A percentile compares a stretch with the other conserved stretches of the same genome.
Conservation (phyloP, 2,888 invertebrate genomes). For the Allolobophora icterica region DNA sequence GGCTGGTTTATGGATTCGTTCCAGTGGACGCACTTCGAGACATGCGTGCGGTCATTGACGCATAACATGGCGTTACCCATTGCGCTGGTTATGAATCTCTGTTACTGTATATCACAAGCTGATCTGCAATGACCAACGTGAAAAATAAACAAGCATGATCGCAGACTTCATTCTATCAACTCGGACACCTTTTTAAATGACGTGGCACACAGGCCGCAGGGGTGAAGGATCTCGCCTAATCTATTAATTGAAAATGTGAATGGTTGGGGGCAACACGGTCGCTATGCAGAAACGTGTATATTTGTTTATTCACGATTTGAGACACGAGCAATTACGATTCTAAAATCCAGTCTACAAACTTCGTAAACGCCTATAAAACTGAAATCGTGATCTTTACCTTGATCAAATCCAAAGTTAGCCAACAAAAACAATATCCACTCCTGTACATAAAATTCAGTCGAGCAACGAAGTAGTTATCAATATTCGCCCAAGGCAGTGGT, state of each 20-base stretch:
- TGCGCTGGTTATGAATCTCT: background rate
- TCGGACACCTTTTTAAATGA: too few species aligned
- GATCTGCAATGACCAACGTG: background rate
- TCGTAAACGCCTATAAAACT: background rate
- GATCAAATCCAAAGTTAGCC: background rate
- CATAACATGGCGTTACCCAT: conserved; percentile 35
- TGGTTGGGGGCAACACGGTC: too few species aligned
- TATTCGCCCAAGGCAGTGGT: background rate
- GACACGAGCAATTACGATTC: background rate
- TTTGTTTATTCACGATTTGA: too few species aligned
- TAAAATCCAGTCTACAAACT: background rate
- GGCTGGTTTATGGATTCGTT: conserved; percentile 39
- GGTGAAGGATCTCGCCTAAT: too few species aligned
- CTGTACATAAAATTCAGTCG: background rate
- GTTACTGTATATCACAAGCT: too few species aligned
- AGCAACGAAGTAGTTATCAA: background rate
- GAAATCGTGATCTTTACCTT: background rate
- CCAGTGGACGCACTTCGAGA: conserved; percentile 24
- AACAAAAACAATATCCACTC: too few species aligned
- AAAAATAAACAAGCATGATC: background rate
- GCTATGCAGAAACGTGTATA: too few species aligned
- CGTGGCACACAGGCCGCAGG: too few species aligned
- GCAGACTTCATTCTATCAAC: too few species aligned
- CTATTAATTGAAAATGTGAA: too few species aligned
- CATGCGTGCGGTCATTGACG: conserved; percentile 36